Percentiles rank a stretch among this genome's conserved stretches.
These are phyloP conservation scores for Catocala nupta DNA, from an alignment of 2,888 invertebrate genomes.

Conservation along the genomic window DNA sequence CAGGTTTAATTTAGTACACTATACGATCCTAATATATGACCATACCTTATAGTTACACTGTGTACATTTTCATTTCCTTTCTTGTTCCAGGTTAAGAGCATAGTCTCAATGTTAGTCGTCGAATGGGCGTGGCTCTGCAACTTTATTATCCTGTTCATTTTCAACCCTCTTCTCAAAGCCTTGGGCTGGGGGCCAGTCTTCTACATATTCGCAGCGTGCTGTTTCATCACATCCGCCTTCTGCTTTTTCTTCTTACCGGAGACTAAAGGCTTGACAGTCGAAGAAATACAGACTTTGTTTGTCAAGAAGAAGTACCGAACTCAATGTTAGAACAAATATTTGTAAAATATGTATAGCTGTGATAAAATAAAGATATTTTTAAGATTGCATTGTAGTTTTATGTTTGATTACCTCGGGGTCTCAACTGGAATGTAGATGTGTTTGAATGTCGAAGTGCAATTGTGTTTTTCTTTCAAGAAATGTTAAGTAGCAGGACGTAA, in stretches of 20 bases:
- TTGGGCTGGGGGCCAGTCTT: slow-evolving; percentile 66
- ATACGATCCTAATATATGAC: too few species aligned
- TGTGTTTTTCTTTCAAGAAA: too few species aligned
- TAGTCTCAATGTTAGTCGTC: slow-evolving; percentile 62
- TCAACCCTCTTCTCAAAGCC: slow-evolving; percentile 58
- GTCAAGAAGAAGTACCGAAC: slow-evolving; percentile 30
- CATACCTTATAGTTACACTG: too few species aligned
- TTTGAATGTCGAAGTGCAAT: too few species aligned
- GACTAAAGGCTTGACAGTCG: slow-evolving; percentile 67
- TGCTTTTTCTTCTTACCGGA: slow-evolving; percentile 62
- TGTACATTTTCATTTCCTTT: not conserved
- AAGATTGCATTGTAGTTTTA: not conserved
- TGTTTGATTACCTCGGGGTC: not conserved
- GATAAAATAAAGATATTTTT: not conserved
- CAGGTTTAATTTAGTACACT: too few species aligned
- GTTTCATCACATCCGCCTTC: slow-evolving; percentile 57
- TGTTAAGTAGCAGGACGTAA: too few species aligned
- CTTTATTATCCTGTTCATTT: slow-evolving; percentile 64
- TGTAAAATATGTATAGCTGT: not conserved
- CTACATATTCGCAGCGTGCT: slow-evolving; percentile 62
- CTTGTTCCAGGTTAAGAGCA: slow-evolving; percentile 64
- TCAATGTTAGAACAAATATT: not conserved
- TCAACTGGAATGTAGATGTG: too few species aligned
- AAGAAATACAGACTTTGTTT: slow-evolving; percentile 64
- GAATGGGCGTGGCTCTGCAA: slow-evolving; percentile 69